Conservation (phyloP, 2,113 vertebrate species). For the Ageneiosus marmoratus region DNA sequence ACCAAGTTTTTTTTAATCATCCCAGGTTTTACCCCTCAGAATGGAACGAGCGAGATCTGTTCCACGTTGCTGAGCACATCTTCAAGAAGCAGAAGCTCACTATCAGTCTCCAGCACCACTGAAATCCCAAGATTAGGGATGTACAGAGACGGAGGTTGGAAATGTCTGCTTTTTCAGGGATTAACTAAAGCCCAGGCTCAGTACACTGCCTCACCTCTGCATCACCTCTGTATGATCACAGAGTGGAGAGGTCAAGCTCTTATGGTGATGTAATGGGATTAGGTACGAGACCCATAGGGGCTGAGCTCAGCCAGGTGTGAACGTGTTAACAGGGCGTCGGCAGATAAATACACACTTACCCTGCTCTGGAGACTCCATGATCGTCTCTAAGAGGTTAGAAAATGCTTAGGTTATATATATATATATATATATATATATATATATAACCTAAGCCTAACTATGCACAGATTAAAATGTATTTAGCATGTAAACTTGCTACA, state of each 20-base stretch:
- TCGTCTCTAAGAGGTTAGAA: no score
- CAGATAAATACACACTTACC: neutral
- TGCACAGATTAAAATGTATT: no score
- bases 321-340: neutral
- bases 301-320: conserved; percentile 9
- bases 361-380: neutral
- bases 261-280: neutral
- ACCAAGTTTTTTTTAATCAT: neutral
- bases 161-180: neutral
- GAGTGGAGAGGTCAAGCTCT: neutral
- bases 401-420: no score
- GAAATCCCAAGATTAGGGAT: conserved; percentile 1
- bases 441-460: no score
- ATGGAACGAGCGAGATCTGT: neutral
- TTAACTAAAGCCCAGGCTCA: neutral
- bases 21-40: neutral
- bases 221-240: neutral
- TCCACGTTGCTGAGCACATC: neutral
- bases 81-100: neutral
- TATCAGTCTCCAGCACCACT: neutral
- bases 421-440: no score
- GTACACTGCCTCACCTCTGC: neutral
- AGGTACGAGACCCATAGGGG: neutral
- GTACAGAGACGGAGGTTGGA: neutral
- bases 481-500: no score